phyloP scores from a whole-genome alignment of 2,797 vertebrate species.

The Ficedula albicollis region DNA sequence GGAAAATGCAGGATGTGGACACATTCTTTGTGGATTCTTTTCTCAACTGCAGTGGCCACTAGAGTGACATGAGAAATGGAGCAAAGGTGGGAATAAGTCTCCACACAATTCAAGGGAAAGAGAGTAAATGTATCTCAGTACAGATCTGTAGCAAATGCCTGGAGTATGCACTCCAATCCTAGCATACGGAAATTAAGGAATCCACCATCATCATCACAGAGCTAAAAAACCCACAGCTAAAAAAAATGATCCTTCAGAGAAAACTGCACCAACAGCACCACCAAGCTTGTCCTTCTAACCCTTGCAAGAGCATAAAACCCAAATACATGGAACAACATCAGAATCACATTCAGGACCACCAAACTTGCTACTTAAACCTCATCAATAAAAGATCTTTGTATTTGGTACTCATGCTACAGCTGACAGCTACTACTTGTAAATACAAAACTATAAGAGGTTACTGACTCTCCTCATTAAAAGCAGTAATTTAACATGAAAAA shows the following conservation, averaged over 20 bases:
- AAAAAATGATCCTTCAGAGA: background rate
- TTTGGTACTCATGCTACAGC: background rate
- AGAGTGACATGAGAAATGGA: background rate
- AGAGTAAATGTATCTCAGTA: background rate
- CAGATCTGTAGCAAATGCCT: fast-evolving
- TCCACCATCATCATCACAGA: background rate
- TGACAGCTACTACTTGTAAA: background rate
- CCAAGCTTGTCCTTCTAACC: background rate
- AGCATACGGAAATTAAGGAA: background rate
- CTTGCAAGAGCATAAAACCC: background rate
- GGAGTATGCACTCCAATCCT: background rate
- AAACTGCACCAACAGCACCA: background rate
- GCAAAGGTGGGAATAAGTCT: background rate
- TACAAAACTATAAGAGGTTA: background rate
- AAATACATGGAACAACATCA: background rate
- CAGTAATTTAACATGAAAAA: background rate
- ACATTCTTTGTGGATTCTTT: background rate
- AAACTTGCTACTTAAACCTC: background rate
- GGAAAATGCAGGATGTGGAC: background rate
- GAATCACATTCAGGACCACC: background rate
- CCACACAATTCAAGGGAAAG: background rate
- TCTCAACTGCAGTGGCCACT: background rate
- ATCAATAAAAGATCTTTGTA: background rate
- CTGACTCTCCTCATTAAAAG: background rate
- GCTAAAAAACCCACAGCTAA: background rate